These are phyloP conservation scores for Saturnia pavonia DNA, from an alignment of 2,888 invertebrate species.

Conservation along the genomic window DNA sequence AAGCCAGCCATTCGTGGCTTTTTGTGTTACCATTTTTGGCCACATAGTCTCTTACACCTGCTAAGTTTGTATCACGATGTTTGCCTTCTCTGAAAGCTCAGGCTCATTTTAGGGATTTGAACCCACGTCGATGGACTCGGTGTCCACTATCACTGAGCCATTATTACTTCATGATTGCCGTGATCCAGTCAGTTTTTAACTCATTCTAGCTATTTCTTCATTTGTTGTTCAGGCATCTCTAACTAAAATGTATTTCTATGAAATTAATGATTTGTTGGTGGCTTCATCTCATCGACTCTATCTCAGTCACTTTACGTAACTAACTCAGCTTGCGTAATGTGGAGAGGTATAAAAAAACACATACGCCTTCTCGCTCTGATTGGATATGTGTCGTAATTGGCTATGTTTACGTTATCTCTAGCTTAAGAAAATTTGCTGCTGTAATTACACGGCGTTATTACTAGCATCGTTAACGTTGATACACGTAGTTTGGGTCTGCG, in stretches of 20 bases:
- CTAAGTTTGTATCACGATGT: no score
- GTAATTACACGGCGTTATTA: not conserved
- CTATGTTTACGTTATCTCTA: constrained; percentile 6
- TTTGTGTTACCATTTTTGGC: no score
- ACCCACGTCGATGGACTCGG: not conserved
- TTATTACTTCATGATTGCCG: no score
- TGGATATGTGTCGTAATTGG: constrained; percentile 1
- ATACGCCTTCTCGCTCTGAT: constrained; percentile 12
- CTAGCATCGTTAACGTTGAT: not conserved
- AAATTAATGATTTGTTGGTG: not conserved
- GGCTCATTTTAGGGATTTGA: not conserved
- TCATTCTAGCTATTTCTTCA: not conserved
- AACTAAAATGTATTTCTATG: not conserved
- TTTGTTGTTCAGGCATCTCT: not conserved
- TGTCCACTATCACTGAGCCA: no score
- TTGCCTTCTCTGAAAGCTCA: no score
- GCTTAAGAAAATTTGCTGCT: constrained; percentile 9
- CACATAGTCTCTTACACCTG: no score
- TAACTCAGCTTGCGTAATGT: not conserved
- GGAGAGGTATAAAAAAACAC: constrained; percentile 7
- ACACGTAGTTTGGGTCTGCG: not conserved
- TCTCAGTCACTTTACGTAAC: constrained; percentile 7
- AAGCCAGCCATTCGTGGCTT: no score
- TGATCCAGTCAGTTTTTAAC: no score
- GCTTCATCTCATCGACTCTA: not conserved